Percentiles rank a stretch among this genome's conserved stretches.
phyloP scores from a whole-genome alignment of 1,140 invertebrate species.

The Ericerus pela region DNA sequence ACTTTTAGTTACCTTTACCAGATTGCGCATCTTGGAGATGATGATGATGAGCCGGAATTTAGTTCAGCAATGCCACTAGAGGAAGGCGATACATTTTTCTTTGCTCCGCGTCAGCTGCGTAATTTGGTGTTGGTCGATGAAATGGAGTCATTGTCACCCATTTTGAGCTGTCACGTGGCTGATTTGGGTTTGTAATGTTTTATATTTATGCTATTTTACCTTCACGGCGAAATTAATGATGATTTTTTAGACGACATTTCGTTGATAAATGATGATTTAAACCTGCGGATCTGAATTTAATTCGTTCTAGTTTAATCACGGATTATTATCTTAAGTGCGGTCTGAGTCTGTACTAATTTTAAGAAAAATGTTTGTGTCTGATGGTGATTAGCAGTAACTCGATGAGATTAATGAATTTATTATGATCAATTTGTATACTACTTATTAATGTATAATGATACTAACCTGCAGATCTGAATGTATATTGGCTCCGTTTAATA shows the following conservation, averaged over 20 bases:
- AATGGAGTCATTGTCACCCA: conserved; percentile 90
- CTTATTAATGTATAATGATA: background rate
- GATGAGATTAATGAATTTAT: background rate
- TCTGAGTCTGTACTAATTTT: too few species aligned
- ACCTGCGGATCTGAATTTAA: background rate
- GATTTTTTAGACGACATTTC: background rate
- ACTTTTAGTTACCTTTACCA: conserved; percentile 86
- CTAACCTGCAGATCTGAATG: too few species aligned
- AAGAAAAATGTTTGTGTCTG: too few species aligned
- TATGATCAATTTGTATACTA: conserved; percentile 3
- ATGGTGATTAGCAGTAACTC: too few species aligned
- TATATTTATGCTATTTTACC: background rate
- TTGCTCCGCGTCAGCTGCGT: conserved; percentile 80
- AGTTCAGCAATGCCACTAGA: conserved; percentile 96
- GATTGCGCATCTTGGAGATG: conserved; percentile 97
- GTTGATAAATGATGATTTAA: background rate
- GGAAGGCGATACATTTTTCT: conserved; percentile 98
- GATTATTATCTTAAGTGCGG: background rate
- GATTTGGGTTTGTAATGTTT: conserved; percentile 23
- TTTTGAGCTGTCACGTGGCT: conserved; percentile 66
- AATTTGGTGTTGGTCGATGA: conserved; percentile 98
- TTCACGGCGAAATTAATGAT: background rate
- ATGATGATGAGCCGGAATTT: conserved; percentile 98
- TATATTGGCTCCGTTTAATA: too few species aligned
- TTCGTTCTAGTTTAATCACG: background rate